Evolutionary conservation across 2,888 invertebrate genomes (phyloP), one percentile per base, ranked within the genome.

Genomic region (Plemyria rubiginata): DNA sequence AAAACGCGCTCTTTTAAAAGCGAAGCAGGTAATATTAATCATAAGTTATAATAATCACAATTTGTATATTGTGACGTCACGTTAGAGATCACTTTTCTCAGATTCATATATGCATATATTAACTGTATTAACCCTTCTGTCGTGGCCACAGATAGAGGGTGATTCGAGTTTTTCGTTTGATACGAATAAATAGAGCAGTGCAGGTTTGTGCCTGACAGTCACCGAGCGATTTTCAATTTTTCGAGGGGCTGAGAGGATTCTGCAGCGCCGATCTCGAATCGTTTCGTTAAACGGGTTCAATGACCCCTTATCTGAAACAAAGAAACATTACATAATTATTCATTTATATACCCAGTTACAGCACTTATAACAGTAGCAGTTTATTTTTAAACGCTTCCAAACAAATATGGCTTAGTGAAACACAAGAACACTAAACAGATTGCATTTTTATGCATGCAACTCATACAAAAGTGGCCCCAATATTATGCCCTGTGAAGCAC

Each of bases 71-170:
- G 92, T 92, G 92, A 92, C 92, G 92, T 92, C 89, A 92, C 90
- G 76, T 84, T 82, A 88, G 92, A 92, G 92, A 92, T 92, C 92
- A 87, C 80, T 82, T 76, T 84, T 80, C 82, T 83, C 84, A 80
- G 74, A 77, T 87, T 88, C 87, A 90, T 88, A 90, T 90, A 91
- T 91, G 90, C 88, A 90, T 90, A 92, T 91, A 91, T 88, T 86
- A 84, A 81, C 79, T 79, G 77, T 78, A 76, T 38, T 74, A 78
- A 73, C 75, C 80, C 81, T 71, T 80, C 92, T 85, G 84, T 81
- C 90, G 89, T 90, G 92, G 92, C 92, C 92, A 89, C 89, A 69
- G 88, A 87, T 79, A 87, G 91, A 88, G 88, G 89, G 86, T 76
- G 82, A 75, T 84, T 90, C 87, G 87, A 84, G 82, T 72, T 80